A percentile compares a stretch with the other conserved stretches of the same genome.
Conservation (phyloP, 2,888 invertebrate species). For the Taenaris catops region DNA sequence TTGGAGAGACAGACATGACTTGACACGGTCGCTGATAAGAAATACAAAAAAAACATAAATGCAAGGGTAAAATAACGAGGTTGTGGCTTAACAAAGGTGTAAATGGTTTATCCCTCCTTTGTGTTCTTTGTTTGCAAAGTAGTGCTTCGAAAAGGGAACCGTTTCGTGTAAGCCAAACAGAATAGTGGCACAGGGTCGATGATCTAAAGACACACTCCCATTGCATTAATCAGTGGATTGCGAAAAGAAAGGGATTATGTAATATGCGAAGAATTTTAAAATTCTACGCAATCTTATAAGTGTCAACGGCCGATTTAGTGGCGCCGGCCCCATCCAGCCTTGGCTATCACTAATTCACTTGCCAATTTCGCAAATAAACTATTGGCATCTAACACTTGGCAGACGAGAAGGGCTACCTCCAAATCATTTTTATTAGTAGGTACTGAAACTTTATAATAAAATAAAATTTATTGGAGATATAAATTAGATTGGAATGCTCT, state of each 20-base stretch:
- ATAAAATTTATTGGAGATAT: no score
- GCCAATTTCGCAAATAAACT: slow-evolving; percentile 77
- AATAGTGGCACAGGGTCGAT: no score
- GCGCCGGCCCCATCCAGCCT: slow-evolving; percentile 57
- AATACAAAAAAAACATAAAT: no score
- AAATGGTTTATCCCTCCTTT: no score
- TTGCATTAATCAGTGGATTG: slow-evolving; percentile 21
- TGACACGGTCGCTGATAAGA: no score
- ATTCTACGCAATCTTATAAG: slow-evolving; percentile 33
- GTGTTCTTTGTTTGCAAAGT: no score
- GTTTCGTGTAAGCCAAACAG: no score
- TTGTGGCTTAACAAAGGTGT: no score
- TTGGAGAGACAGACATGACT: slow-evolving; percentile 78
- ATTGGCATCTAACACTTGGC: slow-evolving; percentile 68
- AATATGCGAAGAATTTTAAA: slow-evolving; percentile 23
- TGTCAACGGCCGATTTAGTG: slow-evolving; percentile 55
- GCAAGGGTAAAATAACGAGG: no score
- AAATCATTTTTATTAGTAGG: slow-evolving; percentile 7
- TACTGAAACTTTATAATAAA: not conserved
- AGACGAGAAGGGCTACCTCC: slow-evolving; percentile 48
- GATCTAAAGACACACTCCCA: slow-evolving; percentile 11
- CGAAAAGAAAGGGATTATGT: slow-evolving; percentile 24
- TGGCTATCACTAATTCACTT: slow-evolving; percentile 50
- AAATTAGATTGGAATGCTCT: no score
- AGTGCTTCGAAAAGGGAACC: no score